Evolutionary conservation across 2,888 invertebrate species (phyloP), one percentile per base, ranked within the genome.

Genomic region (Griposia aprilina): DNA sequence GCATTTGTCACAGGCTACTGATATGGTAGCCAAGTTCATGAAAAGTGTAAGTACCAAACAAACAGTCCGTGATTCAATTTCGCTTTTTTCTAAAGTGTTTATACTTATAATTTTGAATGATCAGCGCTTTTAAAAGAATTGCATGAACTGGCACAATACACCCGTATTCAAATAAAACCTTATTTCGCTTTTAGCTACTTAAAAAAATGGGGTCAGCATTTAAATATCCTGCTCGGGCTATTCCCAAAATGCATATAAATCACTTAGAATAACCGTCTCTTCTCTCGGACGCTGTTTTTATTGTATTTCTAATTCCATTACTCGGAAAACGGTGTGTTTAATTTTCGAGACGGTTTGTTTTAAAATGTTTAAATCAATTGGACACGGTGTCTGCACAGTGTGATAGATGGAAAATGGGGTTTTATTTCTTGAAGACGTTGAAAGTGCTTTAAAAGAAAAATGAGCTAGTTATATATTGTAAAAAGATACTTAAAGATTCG

Each of bases 241-340:
- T 92, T 91, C 92, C 91, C 91, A 88, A 91, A 92, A 91, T 89
- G 91, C 90, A 90, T 91, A 93, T 94, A 93, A 93, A 94, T 93
- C 94, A 93, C 90, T 81, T 74, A 82, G 89, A 91, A 91, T 91
- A 91, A 93, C 91, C 91, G 91, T 89, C 88, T 90, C 81, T 82
- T 86, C 80, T 87, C 88, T 88, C 81, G 88, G 88, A 88, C 85
- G 91, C 87, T 88, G 90, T 90, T 92, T 92, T 93, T 92, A 92
- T 91, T 91, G 90, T 90, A 86, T 87, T 87, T 87, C 85, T 89
- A 89, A 89, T 89, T 89, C 78, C 82, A 87, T 83, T 88, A 89
- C 87, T 85, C 81, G 80, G 81, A 80, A 65, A 84, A 87, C 79
- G 80, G 82, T 79, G 84, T 85, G 87, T 83, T 88, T 78, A 77